A percentile compares a stretch with the other conserved stretches of the same genome.
Conservation (phyloP, 2,888 invertebrate species). For the Acholoe squamosa region DNA sequence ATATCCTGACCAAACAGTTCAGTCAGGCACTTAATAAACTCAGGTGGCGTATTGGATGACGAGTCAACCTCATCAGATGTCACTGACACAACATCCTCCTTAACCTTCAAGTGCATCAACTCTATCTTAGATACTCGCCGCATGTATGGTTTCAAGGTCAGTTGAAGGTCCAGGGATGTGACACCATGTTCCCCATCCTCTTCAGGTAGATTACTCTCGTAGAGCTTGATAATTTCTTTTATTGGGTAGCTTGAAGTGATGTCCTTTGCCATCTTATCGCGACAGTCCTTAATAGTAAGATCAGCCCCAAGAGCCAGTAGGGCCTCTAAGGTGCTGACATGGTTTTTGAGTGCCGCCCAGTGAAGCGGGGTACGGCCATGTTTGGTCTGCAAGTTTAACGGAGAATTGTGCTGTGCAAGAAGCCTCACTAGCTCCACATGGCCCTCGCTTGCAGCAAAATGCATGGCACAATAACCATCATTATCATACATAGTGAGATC, state of each 20-base stretch:
- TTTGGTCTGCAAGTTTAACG: slow-evolving; percentile 72
- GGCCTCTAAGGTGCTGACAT: slow-evolving; percentile 72
- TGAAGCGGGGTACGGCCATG: slow-evolving; percentile 77
- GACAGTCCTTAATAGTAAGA: slow-evolving; percentile 72
- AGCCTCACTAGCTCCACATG: slow-evolving; percentile 73
- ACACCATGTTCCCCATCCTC: not conserved
- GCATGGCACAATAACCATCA: slow-evolving; percentile 80
- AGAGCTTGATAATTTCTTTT: slow-evolving; percentile 13
- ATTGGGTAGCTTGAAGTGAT: slow-evolving; percentile 39
- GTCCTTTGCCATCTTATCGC: slow-evolving; percentile 60
- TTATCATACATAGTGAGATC: slow-evolving; percentile 74
- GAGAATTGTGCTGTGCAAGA: slow-evolving; percentile 73
- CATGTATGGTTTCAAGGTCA: slow-evolving; percentile 45
- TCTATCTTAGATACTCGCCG: not conserved
- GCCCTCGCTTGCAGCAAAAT: slow-evolving; percentile 78
- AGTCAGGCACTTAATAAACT: not conserved
- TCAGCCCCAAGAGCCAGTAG: slow-evolving; percentile 73
- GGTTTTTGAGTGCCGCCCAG: slow-evolving; percentile 75
- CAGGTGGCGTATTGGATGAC: not conserved
- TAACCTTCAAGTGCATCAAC: not conserved
- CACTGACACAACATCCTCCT: not conserved
- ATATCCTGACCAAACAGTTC: not conserved
- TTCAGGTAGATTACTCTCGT: not conserved
- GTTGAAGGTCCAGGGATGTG: not conserved
- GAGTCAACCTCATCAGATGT: no score